These are phyloP conservation scores for Noctua comes DNA, from an alignment of 2,888 invertebrate genomes.

Conservation along the genomic window DNA sequence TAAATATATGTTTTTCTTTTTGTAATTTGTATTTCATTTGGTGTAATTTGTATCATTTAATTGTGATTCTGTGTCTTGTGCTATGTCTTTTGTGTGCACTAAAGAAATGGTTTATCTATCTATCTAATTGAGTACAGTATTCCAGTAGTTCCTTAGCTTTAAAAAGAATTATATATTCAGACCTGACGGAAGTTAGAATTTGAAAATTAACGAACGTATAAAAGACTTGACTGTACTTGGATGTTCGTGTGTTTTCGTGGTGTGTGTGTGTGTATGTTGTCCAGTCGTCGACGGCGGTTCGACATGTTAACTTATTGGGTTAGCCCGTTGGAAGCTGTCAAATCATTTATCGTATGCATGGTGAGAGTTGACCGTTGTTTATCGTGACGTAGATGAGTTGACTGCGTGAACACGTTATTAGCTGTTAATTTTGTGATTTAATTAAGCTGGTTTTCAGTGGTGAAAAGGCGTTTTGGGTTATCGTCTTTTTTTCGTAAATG, in stretches of 20 bases:
- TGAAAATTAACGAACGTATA: background rate
- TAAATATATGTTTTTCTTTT: too few species aligned
- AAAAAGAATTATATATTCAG: background rate
- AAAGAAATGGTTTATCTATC: too few species aligned
- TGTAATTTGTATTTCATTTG: too few species aligned
- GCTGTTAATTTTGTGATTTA: conserved; percentile 11
- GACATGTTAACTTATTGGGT: conserved; percentile 60
- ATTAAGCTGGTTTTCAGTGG: conserved; percentile 27
- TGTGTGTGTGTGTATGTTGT: conserved; percentile 22
- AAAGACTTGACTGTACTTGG: conserved; percentile 1
- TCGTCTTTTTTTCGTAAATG: background rate
- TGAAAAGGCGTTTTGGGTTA: background rate
- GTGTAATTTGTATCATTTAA: too few species aligned
- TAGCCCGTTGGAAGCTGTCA: conserved; percentile 57
- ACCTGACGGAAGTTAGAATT: background rate
- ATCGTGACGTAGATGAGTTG: conserved; percentile 42
- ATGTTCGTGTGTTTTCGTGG: background rate
- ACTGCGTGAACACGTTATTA: conserved; percentile 40
- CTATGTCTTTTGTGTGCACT: too few species aligned
- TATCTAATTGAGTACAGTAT: background rate
- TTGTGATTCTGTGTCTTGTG: too few species aligned
- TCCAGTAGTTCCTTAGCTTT: background rate
- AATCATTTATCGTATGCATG: conserved; percentile 52
- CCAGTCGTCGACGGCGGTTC: conserved; percentile 39
- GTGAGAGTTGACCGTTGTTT: conserved; percentile 32